Base-by-base conservation (phyloP, 2,888 invertebrate species). In the Hydrotaea diabolus region DNA sequence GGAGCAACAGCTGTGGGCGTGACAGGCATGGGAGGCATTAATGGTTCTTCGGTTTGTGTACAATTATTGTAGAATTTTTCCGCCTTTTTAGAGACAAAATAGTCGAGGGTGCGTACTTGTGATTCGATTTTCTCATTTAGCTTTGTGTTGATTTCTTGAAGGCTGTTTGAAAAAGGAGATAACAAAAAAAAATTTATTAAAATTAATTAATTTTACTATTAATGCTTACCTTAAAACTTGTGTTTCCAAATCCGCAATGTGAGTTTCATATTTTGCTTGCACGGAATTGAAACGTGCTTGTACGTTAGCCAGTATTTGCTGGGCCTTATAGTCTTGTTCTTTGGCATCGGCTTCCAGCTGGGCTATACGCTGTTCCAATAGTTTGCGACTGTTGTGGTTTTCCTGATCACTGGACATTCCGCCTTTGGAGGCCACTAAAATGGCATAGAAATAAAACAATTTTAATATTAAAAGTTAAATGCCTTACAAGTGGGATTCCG, bases 251-350 rank as follows among this genome's bases (percentile, higher is more conserved):
- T 96, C 96, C 86, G 95, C 95, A 78, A 96, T 96, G 89, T 96
- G 96, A 49, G 93, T 94, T 87, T 95, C 95, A 88, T 96, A 96
- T 89, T 96, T 96, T 79, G 94, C 93, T 91, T 96, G 96, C 94
- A 96, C 96, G 62, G 95, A 95, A 49, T 94, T 94, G 89, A 96
- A 96, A 88, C 96, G 96, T 78, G 95, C 95, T 91, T 96, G 96
- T 17, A 96, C 94, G 72, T 96, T 96, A 23, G 95, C 89, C 86
- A 96, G 92, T 74, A 96, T 95, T 88, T 95, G 94, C 85, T 96
- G 95, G 17, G 95, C 95, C 90, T 95, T 94, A 21, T 93, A 93
- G 87, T 96, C 96, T 89, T 96, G 95, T 77, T 94, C 94, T 90
- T 94, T 94, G 53, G 96, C 93, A 89, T 96, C 96, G 84, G 94